Evolutionary conservation across 2,113 vertebrate genomes (phyloP).

Genomic region (Mustela nigripes): DNA sequence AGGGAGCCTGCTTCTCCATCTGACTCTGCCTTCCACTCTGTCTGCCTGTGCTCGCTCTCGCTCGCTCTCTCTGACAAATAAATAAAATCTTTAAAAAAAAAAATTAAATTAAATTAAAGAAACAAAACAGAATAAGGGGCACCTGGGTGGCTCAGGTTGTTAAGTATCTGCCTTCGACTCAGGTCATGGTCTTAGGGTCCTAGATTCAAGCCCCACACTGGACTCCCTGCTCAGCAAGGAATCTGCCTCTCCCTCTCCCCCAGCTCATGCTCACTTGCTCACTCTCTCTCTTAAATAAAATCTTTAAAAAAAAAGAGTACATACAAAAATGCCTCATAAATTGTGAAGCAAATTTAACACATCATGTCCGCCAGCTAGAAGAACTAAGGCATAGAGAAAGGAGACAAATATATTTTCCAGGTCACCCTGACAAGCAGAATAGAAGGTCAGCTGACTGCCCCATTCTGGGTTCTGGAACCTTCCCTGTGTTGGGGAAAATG

Average conservation of each 20-base stretch:
- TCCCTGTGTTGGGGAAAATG: not conserved
- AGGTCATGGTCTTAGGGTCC: not conserved
- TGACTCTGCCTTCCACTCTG: too few species aligned
- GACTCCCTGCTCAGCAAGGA: not conserved
- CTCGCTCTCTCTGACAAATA: not conserved
- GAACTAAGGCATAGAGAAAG: not conserved
- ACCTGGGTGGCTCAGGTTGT: not conserved
- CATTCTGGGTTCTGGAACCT: not conserved
- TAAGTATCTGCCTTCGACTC: not conserved
- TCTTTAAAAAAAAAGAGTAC: not conserved
- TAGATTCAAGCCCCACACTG: not conserved
- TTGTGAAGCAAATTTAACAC: conserved; percentile 29
- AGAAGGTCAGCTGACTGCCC: not conserved
- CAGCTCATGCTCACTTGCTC: not conserved
- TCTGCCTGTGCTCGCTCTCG: too few species aligned
- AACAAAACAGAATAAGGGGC: not conserved
- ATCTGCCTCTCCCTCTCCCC: not conserved
- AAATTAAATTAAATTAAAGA: too few species aligned
- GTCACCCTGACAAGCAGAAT: not conserved
- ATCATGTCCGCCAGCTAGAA: not conserved
- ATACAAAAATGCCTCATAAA: conserved; percentile 8
- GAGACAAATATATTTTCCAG: not conserved
- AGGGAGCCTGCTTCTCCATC: too few species aligned
- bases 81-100: not conserved
- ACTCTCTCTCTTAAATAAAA: not conserved